phyloP scores from a whole-genome alignment of 2,888 invertebrate genomes.

The Nomada fabriciana region DNA sequence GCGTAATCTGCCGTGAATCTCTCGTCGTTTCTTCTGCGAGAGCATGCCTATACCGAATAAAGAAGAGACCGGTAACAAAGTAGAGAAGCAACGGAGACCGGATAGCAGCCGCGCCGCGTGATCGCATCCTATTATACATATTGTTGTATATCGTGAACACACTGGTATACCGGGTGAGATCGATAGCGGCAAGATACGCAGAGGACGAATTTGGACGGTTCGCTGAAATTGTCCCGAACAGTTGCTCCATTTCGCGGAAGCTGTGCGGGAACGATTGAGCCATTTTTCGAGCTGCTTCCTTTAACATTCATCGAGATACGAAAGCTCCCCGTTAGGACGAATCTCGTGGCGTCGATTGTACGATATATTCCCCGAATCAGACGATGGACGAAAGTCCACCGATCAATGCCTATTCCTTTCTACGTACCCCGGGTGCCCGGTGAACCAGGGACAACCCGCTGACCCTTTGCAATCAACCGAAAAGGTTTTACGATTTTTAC shows the following conservation, averaged over 20 bases:
- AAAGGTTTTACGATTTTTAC: conserved; percentile 49
- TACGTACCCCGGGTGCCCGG: conserved; percentile 33
- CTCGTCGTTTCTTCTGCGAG: conserved; percentile 48
- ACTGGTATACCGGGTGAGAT: conserved; percentile 45
- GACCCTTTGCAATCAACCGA: conserved; percentile 18
- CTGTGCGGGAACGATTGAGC: conserved; percentile 29
- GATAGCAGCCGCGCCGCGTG: conserved; percentile 52
- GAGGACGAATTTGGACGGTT: too few relatives aligned
- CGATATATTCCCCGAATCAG: conserved; percentile 17
- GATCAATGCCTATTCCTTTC: conserved; percentile 44
- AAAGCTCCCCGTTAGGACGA: conserved; percentile 27
- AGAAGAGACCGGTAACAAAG: conserved; percentile 61
- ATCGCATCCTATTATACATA: conserved; percentile 61
- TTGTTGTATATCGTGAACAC: conserved; percentile 49
- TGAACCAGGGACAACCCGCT: not conserved
- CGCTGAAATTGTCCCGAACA: conserved; percentile 7
- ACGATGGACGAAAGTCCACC: conserved; percentile 14
- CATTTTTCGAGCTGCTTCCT: conserved; percentile 21
- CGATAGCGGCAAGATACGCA: not conserved
- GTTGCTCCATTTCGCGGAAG: conserved; percentile 31
- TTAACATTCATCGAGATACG: conserved; percentile 25
- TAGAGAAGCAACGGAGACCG: conserved; percentile 50
- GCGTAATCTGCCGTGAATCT: conserved; percentile 63
- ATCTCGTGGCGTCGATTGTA: conserved; percentile 35
- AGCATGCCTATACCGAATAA: conserved; percentile 61